These are phyloP conservation scores for Parasteatoda lunata DNA, from an alignment of 2,888 invertebrate genomes.

Conservation along the genomic window DNA sequence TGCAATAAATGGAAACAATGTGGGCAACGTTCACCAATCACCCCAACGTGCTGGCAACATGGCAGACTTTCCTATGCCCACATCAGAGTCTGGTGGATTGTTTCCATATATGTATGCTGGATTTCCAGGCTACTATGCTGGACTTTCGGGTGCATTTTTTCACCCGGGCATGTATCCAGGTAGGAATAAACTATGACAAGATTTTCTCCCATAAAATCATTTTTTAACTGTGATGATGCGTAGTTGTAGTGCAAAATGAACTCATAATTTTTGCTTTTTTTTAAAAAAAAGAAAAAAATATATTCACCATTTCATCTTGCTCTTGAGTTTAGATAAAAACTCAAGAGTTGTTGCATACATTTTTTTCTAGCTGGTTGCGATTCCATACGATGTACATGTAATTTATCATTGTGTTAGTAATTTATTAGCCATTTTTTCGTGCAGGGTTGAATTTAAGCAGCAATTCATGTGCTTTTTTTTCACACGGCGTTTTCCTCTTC, in stretches of 20 bases:
- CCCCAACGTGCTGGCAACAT: constrained; percentile 51
- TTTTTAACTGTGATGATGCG: constrained; percentile 63
- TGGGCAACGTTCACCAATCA: constrained; percentile 41
- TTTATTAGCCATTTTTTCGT: constrained; percentile 69
- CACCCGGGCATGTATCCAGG: constrained; percentile 78
- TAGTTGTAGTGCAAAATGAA: constrained; percentile 62
- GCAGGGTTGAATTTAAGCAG: constrained; percentile 64
- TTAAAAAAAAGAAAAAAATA: constrained; percentile 13
- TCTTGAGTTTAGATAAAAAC: constrained; percentile 35
- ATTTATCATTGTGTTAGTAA: constrained; percentile 69
- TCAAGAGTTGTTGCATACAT: constrained; percentile 48
- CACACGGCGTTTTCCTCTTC: constrained; percentile 40
- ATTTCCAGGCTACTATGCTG: constrained; percentile 74
- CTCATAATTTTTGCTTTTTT: constrained; percentile 40
- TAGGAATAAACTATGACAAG: constrained; percentile 71
- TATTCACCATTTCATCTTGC: constrained; percentile 47
- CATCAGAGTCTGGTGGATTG: constrained; percentile 72
- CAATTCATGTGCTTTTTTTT: constrained; percentile 63
- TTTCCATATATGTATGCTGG: constrained; percentile 75
- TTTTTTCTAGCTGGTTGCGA: constrained; percentile 58
- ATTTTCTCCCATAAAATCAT: constrained; percentile 32
- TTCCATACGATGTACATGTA: constrained; percentile 68
- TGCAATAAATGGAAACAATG: constrained; percentile 73
- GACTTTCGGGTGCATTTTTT: constrained; percentile 76
- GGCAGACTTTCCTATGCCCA: constrained; percentile 72